Base-by-base conservation (phyloP, 2,797 vertebrate genomes). In the Telmatherina bonti region DNA sequence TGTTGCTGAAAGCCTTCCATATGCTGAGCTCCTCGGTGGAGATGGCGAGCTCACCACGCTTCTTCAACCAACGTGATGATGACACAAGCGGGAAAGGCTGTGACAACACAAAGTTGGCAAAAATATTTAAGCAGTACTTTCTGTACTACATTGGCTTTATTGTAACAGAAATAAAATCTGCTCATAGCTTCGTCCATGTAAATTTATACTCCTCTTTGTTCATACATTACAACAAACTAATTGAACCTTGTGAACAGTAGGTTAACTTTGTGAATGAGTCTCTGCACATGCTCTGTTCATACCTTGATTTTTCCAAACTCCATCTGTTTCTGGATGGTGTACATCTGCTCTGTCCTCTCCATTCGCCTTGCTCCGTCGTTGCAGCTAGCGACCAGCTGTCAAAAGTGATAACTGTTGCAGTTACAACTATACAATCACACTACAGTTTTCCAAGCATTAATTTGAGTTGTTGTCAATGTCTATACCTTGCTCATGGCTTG, bases 271-370 rank as follows among this genome's bases (percentile, higher is more conserved):
- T n/a, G 20, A 71, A 8, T 7, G 24, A 26, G 10, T 54, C n/a
- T 52, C 12, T 45, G 49, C 7, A 55, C 41, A 60, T 26, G 10
- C 9, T 41, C 7, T 0, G 2, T 5, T 58, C 29, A 31, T 77
- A 99, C 98, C 95, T 99, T 99, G 81, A 97, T 98, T 88, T 96
- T 99, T 18, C 97, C 93, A 5, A 99, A 99, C 22, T 97, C 96
- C 92, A 99, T 96, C 82, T 97, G 98, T 9, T 95, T 97, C 90
- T 99, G 97, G 79, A 99, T 95, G 0, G 94, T 97, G 91, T 94
- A 97, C 96, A 99, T 96, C 94, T 97, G 97, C 86, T 99, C 98
- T 0, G 94, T 99, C 72, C 96, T 94, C 90, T 98, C 97, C 98
- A 99, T 99, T 27, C 91, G 93, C 53, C 94, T 93, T 0, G 98